Evolutionary conservation across 2,888 invertebrate species (phyloP), one percentile per base, ranked within the genome.

Genomic region (Drosophila picticornis): DNA sequence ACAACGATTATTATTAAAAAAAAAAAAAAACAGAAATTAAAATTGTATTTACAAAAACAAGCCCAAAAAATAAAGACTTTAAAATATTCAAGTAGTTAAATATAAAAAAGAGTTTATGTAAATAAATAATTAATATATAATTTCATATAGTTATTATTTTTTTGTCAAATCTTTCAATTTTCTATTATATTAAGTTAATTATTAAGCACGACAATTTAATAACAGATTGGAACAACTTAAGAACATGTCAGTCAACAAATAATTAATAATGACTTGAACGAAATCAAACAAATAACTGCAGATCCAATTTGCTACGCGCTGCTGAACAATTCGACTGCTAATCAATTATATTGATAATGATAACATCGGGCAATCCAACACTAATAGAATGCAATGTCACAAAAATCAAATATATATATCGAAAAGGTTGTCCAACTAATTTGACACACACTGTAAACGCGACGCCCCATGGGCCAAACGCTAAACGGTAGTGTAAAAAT

Each of bases 401-500:
- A 36, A 36, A 62, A 52, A 43, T 29, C 25, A 10, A 16, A 55
- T 34, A 22, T 32, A 60, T 25, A 16, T 34, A 22, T 25, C n/a
- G 46, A 46, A 46, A 36, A 56, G 60, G 29, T 43, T 60, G 75
- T 55, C 60, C 70, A 57, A 70, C 63, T 73, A 66, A 70, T 77
- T 71, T 70, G 72, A 62, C 79, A 62, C 74, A 55, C 73, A 84
- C 87, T 86, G 87, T 84, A 83, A 66, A 55, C 52, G 60, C 29
- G 56, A 73, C 57, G 67, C 61, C 81, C 66, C 81, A 38, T 59
- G 66, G 65, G 64, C 72, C 70, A 63, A 72, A 57, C 68, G 66
- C 79, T 74, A 82, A 82, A 73, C 69, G 81, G 60, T 77, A 63
- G 80, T 75, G 84, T 81, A 72, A 67, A 71, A 90, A 74, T 83